Evolutionary conservation across 1,140 invertebrate genomes (phyloP), one percentile per base, ranked within the genome.

Genomic region (Zaprionus gabonicus): DNA sequence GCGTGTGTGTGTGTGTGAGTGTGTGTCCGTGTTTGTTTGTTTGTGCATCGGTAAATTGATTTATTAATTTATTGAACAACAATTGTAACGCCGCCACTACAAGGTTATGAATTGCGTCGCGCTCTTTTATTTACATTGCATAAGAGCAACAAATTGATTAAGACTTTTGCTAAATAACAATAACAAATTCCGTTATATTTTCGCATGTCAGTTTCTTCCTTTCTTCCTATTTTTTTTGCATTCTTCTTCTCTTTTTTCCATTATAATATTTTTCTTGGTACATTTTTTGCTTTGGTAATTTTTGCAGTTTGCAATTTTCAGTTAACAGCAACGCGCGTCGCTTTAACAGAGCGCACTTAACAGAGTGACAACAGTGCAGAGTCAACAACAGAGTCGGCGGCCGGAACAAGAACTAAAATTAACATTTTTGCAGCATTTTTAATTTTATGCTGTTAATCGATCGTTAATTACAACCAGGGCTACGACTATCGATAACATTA

Each of bases 401-500:
- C 20, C 15, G 23, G 34, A 28, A 53, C 23, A 59, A 57, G 23
- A 51, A 15, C 55, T 23, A 15, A 31, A 59, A 13, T 51, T 51
- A 51, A 51, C 46, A 51, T 51, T 51, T 25, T 51, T 62, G 23
- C 28, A 59, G 55, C 44, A 31, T 15, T n/a, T 23, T 13, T 62
- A 12, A n/a, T 13, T 68, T 56, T 25, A 57, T 25, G 20, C 28
- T 56, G 72, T 62, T 75, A 71, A 75, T 75, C 72, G 72, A 75
- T 75, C 67, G 41, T 38, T 71, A 71, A 75, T 75, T 71, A 63
- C 67, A 46, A 71, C 72, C 72, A 71, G 72, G 72, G 72, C 67
- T 75, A 34, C n/a, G 64, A 71, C 72, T 75, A 75, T 64, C 72
- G 72, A 75, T 75, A 75, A 75, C 72, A 75, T 51, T 28, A 27